phyloP scores from a whole-genome alignment of 1,140 invertebrate species.

The Varroa destructor region DNA sequence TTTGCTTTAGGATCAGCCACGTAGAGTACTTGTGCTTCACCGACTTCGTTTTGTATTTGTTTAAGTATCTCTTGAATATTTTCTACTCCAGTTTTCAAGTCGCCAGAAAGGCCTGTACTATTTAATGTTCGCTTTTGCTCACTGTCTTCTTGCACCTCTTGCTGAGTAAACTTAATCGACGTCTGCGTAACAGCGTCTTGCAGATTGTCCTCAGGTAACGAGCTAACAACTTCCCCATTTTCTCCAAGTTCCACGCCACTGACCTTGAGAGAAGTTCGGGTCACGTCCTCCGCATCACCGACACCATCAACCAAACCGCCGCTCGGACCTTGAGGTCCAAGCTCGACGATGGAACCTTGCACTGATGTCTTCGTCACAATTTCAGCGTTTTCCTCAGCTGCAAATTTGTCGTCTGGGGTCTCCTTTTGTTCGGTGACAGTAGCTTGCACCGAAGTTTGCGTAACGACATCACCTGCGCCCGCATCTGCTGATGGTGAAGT shows the following conservation, averaged over 20 bases:
- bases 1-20: conserved; percentile 24
- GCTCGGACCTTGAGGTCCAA: background rate
- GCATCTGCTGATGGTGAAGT: too few species aligned
- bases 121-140: background rate
- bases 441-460: too few species aligned
- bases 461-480: too few species aligned
- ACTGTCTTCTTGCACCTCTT: background rate
- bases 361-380: conserved; percentile 20
- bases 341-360: conserved; percentile 1
- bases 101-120: background rate
- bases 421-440: too few species aligned
- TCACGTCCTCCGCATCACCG: background rate
- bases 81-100: background rate
- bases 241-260: conserved; percentile 12
- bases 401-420: too few species aligned
- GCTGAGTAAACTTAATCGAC: background rate
- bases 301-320: background rate
- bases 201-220: conserved; percentile 1
- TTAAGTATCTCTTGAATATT: conserved; percentile 26
- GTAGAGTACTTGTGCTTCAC: conserved; percentile 3
- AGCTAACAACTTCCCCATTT: conserved; percentile 12
- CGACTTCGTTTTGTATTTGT: conserved; percentile 21
- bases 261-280: conserved; percentile 10
- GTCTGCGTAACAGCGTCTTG: conserved; percentile 26
- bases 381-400: background rate